A percentile compares a stretch with the other conserved stretches of the same genome.
phyloP scores from a whole-genome alignment of 2,113 vertebrate species.

The Sander lucioperca region DNA sequence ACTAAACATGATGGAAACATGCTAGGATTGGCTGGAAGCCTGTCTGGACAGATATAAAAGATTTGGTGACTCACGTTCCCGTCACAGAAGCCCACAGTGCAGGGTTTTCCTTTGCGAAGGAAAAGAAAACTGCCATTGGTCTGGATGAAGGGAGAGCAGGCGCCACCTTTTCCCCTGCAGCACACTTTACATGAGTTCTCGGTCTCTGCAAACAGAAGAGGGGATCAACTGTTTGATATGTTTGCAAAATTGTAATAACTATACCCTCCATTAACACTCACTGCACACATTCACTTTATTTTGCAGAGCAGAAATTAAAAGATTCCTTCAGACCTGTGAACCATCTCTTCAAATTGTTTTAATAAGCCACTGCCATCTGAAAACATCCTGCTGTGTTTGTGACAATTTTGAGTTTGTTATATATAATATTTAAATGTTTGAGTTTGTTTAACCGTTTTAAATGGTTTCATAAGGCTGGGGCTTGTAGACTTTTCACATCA shows the following conservation, averaged over 20 bases:
- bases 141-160: slow-evolving; percentile 84
- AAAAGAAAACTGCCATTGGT: slow-evolving; percentile 81
- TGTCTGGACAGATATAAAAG: neutral
- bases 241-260: neutral
- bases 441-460: neutral
- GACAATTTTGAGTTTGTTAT: too few relatives aligned
- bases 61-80: slow-evolving; percentile 84
- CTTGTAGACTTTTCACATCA: too few relatives aligned
- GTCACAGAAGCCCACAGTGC: slow-evolving; percentile 97
- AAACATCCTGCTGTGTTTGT: neutral
- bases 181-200: slow-evolving; percentile 97
- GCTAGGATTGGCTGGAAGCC: neutral
- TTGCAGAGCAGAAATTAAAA: neutral
- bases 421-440: too few relatives aligned
- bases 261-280: neutral
- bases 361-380: neutral
- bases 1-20: neutral
- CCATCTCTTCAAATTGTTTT: neutral
- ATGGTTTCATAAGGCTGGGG: neutral
- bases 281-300: neutral
- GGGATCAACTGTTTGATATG: neutral
- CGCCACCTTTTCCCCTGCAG: slow-evolving; percentile 85
- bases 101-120: slow-evolving; percentile 96
- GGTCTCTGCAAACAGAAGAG: slow-evolving; percentile 83
- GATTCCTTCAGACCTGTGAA: neutral